Evolutionary conservation across 1,140 invertebrate species (phyloP).

Genomic region (Paraescarpia echinospica): DNA sequence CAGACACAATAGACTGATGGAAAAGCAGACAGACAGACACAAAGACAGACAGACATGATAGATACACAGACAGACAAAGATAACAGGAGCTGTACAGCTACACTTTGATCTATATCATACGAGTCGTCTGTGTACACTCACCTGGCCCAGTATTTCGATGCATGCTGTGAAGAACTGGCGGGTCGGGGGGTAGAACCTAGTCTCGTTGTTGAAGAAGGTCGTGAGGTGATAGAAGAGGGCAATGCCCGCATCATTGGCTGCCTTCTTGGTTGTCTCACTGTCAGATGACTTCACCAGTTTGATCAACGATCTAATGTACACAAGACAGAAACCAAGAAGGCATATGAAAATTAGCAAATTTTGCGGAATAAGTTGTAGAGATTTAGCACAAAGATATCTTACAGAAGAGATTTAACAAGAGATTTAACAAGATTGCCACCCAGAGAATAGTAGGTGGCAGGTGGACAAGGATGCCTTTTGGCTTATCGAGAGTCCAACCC

Average conservation of each 20-base stretch:
- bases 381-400: too few relatives aligned
- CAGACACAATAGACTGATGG: too few relatives aligned
- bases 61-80: slow-evolving; percentile 11
- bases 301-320: slow-evolving; percentile 41
- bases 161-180: slow-evolving; percentile 73
- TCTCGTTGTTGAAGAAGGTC: slow-evolving; percentile 69
- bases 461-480: too few relatives aligned
- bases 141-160: slow-evolving; percentile 73
- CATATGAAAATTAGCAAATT: slow-evolving; percentile 10
- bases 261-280: slow-evolving; percentile 20
- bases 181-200: slow-evolving; percentile 70
- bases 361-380: too few relatives aligned
- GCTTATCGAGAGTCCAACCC: too few relatives aligned
- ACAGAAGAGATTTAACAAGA: too few relatives aligned
- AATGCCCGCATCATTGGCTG: slow-evolving; percentile 65
- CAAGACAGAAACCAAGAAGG: slow-evolving; percentile 16
- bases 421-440: too few relatives aligned
- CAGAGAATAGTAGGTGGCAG: too few relatives aligned
- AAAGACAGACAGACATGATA: too few relatives aligned
- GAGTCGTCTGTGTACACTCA: slow-evolving; percentile 20
- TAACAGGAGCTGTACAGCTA: neutral
- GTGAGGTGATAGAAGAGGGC: slow-evolving; percentile 74
- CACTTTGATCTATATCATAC: neutral
- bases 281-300: slow-evolving; percentile 36
- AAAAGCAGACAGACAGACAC: slow-evolving; percentile 15